Base-by-base conservation (phyloP, 2,797 vertebrate genomes). In the Danio albolineatus region DNA sequence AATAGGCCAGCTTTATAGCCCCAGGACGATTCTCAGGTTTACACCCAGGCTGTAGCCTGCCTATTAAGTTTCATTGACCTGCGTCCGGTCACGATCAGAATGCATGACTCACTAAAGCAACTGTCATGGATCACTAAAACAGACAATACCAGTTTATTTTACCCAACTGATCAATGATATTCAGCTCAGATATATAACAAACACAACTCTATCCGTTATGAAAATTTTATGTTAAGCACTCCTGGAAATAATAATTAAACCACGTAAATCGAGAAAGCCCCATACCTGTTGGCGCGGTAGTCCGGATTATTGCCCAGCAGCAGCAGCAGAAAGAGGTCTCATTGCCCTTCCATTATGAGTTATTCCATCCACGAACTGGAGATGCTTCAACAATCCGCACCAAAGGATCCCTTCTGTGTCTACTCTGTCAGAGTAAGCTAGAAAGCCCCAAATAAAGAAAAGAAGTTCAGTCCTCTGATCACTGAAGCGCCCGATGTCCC, bases 281-380 rank as follows among this genome's bases (percentile, higher is more conserved):
- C 48, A 61, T 93, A 94, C 93, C 93, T 94, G 93, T 93, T 93
- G 91, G 89, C 87, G 91, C 89, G 88, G 88, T 89, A 90, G 89
- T 73, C 90, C 85, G 73, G 80, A 82, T 90, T 91, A 83, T 77
- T 83, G 80, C 83, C 46, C 76, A 54, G 75, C 73, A 59, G 57
- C 39, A 70, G 46, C 28, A 57, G 57, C 28, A 69, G 62, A 79
- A 71, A 54, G 65, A 61, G 48, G 64, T 86, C 71, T 84, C 85
- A 86, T 81, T 83, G 78, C 78, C 65, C 61, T 72, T 83, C 76
- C 85, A 81, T 84, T 67, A 21, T 48, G 77, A 82, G 62, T 57
- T 83, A 67, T 83, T 69, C 57, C 78, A 64, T 83, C 66, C 51
- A 57, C 71, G 21, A 62, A 57, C 64, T 71, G 62, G 41, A 64